These are phyloP conservation scores for Flexamia atlantica DNA, from an alignment of 2,888 invertebrate genomes.

Conservation along the genomic window DNA sequence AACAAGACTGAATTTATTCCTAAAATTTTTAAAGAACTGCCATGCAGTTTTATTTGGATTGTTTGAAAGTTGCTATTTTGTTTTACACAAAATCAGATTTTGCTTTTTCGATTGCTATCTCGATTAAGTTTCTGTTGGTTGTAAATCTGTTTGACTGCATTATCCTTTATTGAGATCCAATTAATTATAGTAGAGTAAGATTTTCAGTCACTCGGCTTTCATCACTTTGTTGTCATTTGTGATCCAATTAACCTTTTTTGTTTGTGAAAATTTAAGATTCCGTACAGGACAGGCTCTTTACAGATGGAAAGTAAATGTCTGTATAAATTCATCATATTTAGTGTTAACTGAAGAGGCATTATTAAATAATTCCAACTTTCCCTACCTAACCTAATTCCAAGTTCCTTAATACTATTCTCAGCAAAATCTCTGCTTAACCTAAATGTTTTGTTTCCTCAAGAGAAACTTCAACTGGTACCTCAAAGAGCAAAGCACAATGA, in stretches of 20 bases:
- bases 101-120: not conserved
- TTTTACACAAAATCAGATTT: no score
- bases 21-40: no score
- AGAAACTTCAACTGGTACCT: not conserved
- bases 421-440: not conserved
- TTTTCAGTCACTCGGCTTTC: not conserved
- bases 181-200: no score
- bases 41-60: no score
- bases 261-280: constrained; percentile 1
- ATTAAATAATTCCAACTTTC: not conserved
- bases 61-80: no score
- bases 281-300: not conserved
- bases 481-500: constrained; percentile 9
- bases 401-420: not conserved
- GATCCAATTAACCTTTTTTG: not conserved
- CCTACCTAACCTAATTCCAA: constrained; percentile 10
- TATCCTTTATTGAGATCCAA: not conserved
- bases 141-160: not conserved
- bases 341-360: not conserved
- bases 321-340: not conserved
- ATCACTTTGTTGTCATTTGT: not conserved
- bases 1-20: no score
- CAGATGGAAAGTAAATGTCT: not conserved
- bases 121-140: not conserved
- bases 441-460: not conserved